Base-by-base conservation (phyloP, 2,888 invertebrate genomes). In the Drosophila emarginata region DNA sequence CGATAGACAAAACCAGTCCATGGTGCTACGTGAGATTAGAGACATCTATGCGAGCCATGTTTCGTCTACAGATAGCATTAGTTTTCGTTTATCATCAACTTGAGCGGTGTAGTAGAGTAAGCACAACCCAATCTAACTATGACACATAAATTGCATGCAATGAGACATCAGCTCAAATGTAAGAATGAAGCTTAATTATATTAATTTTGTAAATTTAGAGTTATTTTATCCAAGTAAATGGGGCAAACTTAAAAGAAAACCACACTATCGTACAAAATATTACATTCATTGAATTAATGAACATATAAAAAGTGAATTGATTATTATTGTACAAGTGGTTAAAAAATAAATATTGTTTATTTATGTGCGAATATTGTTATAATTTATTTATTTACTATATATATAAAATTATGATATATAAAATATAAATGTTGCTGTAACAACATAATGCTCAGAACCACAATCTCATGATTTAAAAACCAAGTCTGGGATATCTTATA, bases 11-110 rank as follows among this genome's bases (percentile, higher is more conserved):
- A 39, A 23, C 57, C 57, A 39, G 45, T 45, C 37, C 57, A 51
- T 39, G 32, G 37, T 50, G 61, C 59, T 79, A 81, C 81, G 81
- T 81, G 81, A 81, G 84, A 77, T 84, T 79, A 58, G 67, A 58
- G 69, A 28, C 64, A 66, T 67, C 72, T 40, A 50, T 71, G 67
- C 14, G 51, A 50, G 12, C 54, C 62, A 51, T 65, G 72, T 68
- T 61, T 71, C 74, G 76, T 73, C 80, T 68, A 61, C 56, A 69
- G 81, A 77, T 83, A 73, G 51, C 59, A 64, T 84, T 79, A 77
- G 74, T 69, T 72, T 61, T 64, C 60, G 66, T 54, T 72, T 72
- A 71, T 69, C 65, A 36, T 21, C 28, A 14, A 14, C 50, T 14
- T 12, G 2, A 39, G n/a, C 37, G n/a, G 12, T 37, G n/a, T 37